phyloP scores from a whole-genome alignment of 53 echinoderm and acorn worm genomes.

The Apostichopus leukothele region DNA sequence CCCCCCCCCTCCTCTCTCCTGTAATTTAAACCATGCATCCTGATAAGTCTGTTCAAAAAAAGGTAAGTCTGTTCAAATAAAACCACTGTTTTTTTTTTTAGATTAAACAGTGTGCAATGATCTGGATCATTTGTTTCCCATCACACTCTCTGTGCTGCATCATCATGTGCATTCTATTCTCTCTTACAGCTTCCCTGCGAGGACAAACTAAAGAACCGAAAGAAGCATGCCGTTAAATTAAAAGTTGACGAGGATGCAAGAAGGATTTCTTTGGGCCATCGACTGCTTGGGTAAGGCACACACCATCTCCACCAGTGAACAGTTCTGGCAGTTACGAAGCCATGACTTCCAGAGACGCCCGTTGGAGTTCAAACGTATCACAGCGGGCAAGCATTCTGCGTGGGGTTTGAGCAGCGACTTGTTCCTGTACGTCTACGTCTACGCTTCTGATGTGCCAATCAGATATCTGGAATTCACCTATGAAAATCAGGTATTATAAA shows the following conservation, averaged over 20 bases:
- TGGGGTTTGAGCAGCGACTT: slow-evolving; percentile 88
- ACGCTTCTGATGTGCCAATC: slow-evolving; percentile 88
- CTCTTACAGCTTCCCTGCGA: neutral
- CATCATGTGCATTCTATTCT: neutral
- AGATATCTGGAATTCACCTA: slow-evolving; percentile 81
- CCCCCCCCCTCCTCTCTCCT: no score
- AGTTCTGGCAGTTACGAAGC: slow-evolving; percentile 79
- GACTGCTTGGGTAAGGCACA: slow-evolving; percentile 77
- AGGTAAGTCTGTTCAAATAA: no score
- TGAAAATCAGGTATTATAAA: slow-evolving; percentile 78
- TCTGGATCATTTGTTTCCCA: neutral
- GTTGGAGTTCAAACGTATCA: slow-evolving; percentile 83
- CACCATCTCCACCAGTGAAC: slow-evolving; percentile 73
- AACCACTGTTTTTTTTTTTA: no score
- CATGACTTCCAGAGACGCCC: slow-evolving; percentile 64
- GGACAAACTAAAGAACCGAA: neutral
- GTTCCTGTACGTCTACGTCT: slow-evolving; percentile 76
- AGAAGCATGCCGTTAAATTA: slow-evolving; percentile 22
- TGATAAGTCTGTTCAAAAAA: no score
- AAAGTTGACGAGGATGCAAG: slow-evolving; percentile 48
- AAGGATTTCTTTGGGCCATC: slow-evolving; percentile 83
- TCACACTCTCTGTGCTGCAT: neutral
- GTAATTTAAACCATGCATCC: no score
- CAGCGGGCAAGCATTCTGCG: slow-evolving; percentile 69
- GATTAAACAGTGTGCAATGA: neutral